Conservation (phyloP, 2,888 invertebrate species). For the Aromia moschata region DNA sequence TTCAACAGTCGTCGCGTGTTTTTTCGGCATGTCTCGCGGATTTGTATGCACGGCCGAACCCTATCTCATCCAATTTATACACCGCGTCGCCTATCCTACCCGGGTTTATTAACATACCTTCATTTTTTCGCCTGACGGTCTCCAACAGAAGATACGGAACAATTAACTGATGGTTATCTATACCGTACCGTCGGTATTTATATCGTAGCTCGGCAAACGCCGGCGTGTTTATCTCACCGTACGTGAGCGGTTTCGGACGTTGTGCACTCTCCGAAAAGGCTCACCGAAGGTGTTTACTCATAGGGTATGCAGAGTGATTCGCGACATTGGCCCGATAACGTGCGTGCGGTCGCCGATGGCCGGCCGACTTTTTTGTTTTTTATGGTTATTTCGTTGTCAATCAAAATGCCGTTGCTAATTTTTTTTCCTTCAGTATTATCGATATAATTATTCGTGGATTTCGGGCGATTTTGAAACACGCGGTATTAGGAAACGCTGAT, state of each 20-base stretch:
- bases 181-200: constrained; percentile 28
- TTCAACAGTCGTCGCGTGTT: constrained; percentile 41
- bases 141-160: constrained; percentile 16
- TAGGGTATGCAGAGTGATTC: constrained; percentile 17
- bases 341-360: constrained; percentile 13
- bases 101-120: constrained; percentile 33
- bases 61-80: constrained; percentile 37
- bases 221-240: too few relatives aligned
- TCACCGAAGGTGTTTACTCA: constrained; percentile 22
- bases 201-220: constrained; percentile 11
- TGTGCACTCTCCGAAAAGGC: constrained; percentile 12
- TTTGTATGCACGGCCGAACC: constrained; percentile 34
- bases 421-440: too few relatives aligned
- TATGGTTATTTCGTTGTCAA: constrained; percentile 14
- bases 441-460: too few relatives aligned
- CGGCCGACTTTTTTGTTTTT: constrained; percentile 16
- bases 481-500: too few relatives aligned
- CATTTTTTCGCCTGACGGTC: constrained; percentile 27
- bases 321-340: constrained; percentile 35
- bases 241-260: constrained; percentile 22
- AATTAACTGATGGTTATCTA: constrained; percentile 33
- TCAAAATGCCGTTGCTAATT: too few relatives aligned
- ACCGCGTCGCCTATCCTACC: constrained; percentile 11
- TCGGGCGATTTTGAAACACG: too few relatives aligned
- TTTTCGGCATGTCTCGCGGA: constrained; percentile 37